Evolutionary conservation across 2,888 invertebrate species (phyloP).

Genomic region (Anoplius nigerrimus): DNA sequence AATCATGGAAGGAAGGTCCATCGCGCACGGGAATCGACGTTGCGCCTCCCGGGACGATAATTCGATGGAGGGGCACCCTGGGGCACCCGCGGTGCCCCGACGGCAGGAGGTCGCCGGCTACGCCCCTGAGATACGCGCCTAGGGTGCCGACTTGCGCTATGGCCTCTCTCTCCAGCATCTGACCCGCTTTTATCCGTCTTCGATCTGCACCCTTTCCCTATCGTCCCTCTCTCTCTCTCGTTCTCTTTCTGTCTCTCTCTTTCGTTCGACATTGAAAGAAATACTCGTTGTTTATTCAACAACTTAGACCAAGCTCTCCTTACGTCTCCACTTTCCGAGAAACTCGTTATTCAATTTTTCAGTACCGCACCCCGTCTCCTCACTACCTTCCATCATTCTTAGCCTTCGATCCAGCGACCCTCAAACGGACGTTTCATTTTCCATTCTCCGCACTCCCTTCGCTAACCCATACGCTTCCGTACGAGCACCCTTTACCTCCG

Average conservation of each 20-base stretch:
- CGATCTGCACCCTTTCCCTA: constrained; percentile 3
- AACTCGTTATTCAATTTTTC: not conserved
- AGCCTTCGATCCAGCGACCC: too few relatives aligned
- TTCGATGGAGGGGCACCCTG: constrained; percentile 69
- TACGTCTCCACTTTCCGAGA: too few relatives aligned
- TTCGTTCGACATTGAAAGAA: constrained; percentile 12
- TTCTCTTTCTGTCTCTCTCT: constrained; percentile 25
- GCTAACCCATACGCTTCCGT: not conserved
- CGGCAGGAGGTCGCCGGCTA: constrained; percentile 60
- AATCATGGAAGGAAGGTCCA: constrained; percentile 59
- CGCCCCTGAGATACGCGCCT: constrained; percentile 67
- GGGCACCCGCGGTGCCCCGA: constrained; percentile 62
- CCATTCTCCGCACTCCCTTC: constrained; percentile 18
- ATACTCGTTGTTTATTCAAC: too few relatives aligned
- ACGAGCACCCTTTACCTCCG: too few relatives aligned
- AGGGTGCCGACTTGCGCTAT: constrained; percentile 21
- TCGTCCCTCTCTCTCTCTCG: constrained; percentile 1
- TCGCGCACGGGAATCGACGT: constrained; percentile 6
- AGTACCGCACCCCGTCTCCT: not conserved
- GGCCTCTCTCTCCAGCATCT: constrained; percentile 37
- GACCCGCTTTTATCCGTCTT: not conserved
- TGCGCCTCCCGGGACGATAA: constrained; percentile 72
- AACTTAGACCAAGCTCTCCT: too few relatives aligned
- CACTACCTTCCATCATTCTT: too few relatives aligned
- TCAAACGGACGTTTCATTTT: not conserved